Conservation (phyloP, 1,140 invertebrate species). For the Tetragonula clypearis region DNA sequence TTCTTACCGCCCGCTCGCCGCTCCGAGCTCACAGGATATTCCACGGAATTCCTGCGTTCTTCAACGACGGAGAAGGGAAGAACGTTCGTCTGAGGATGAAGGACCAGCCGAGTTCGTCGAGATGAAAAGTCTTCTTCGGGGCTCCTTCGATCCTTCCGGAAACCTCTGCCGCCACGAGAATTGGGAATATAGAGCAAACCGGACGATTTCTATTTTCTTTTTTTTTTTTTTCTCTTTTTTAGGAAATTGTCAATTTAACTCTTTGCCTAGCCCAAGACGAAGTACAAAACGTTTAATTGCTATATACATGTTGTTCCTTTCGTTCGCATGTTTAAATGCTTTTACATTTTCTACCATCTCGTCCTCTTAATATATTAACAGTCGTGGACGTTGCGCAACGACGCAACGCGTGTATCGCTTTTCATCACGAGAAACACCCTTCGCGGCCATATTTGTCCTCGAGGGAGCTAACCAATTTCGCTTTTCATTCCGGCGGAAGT, state of each 20-base stretch:
- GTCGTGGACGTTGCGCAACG: background rate
- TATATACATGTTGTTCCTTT: background rate
- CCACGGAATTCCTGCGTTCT: slow-evolving; percentile 53
- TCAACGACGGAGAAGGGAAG: slow-evolving; percentile 10
- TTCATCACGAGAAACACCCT: background rate
- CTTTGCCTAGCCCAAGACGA: background rate
- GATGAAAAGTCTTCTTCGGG: slow-evolving; percentile 4
- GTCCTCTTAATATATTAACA: background rate
- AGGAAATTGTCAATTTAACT: no score
- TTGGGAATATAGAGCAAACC: background rate
- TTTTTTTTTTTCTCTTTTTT: no score
- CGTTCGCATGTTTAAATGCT: background rate
- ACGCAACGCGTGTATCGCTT: background rate
- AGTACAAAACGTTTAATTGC: background rate
- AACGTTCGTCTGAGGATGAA: slow-evolving; percentile 45
- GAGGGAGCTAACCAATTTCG: slow-evolving; percentile 40
- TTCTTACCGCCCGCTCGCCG: slow-evolving; percentile 1
- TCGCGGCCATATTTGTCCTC: slow-evolving; percentile 23
- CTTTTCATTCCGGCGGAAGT: slow-evolving; percentile 46
- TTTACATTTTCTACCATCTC: background rate
- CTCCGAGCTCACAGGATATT: slow-evolving; percentile 34
- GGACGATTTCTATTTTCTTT: no score
- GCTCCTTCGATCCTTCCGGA: background rate
- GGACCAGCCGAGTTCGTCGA: slow-evolving; percentile 1
- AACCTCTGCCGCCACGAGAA: background rate